Evolutionary conservation across 2,888 invertebrate genomes (phyloP), one percentile per base, ranked within the genome.

Genomic region (Latrodectus elegans): DNA sequence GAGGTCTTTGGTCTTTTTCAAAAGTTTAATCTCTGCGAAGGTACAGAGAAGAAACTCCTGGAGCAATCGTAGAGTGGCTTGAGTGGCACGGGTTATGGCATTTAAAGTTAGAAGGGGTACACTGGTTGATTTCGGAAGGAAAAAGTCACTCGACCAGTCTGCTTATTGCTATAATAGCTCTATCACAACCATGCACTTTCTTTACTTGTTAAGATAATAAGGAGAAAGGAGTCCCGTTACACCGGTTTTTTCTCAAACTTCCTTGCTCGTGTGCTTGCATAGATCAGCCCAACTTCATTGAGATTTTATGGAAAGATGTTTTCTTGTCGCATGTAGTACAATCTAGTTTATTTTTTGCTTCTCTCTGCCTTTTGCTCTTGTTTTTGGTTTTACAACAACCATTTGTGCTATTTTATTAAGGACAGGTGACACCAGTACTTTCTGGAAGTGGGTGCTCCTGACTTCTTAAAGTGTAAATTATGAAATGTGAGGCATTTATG

Each of bases 171-270:
- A n/a, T 67, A 51, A 78, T 60, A 76, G 68, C 64, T 12, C 68
- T 26, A 49, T 64, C 17, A 38, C 68, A 68, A 51, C 60, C 81
- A 64, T 73, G 77, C 84, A 65, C 84, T 84, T 77, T 72, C 84
- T 84, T 84, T 72, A 67, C 76, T 71, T 74, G 55, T 75, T 70
- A 75, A 67, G 75, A 60, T 75, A 83, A 82, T 52, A 26, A 75
- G 75, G 74, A 22, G 64, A 82, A 82, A 67, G 22, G 78, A 64
- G 84, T 78, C 84, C 84, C 84, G 84, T 84, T 78, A 78, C 84
- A 84, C 78, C 78, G 78, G 84, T 84, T 84, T 84, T 73, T 9
- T 60, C n/a, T 60, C 12, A 78, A 84, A 84, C 78, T 84, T 84
- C 84, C 84, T 78, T 73, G 68, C 73, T 72, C 65, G 26, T 78